These are phyloP conservation scores for Anas platyrhynchos DNA, from an alignment of 2,113 vertebrate species.

Conservation along the genomic window DNA sequence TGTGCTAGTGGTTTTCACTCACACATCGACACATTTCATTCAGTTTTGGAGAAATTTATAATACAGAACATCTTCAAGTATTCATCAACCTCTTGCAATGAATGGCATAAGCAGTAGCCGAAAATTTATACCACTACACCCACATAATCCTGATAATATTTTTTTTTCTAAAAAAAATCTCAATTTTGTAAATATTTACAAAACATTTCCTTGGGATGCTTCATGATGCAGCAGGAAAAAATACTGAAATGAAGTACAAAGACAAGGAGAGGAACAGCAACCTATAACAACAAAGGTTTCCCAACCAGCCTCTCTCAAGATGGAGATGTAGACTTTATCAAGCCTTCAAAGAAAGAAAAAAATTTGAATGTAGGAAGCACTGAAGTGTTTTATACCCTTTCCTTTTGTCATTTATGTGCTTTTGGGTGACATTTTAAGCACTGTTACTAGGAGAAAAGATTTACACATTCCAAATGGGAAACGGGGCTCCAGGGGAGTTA, in stretches of 20 bases:
- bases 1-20: background rate
- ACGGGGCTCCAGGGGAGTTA: background rate
- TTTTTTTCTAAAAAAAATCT: background rate
- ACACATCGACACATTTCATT: background rate
- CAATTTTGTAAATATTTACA: background rate
- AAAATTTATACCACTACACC: background rate
- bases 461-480: background rate
- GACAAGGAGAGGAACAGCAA: background rate
- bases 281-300: background rate
- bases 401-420: background rate
- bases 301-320: background rate
- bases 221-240: background rate
- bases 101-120: background rate
- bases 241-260: background rate
- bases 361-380: background rate
- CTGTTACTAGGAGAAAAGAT: background rate
- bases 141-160: background rate
- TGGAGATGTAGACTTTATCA: background rate
- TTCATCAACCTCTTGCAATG: background rate
- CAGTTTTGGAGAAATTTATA: background rate
- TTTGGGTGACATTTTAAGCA: background rate
- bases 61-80: background rate
- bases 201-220: background rate
- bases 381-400: background rate
- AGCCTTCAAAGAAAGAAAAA: background rate